Evolutionary conservation across 2,113 vertebrate species (phyloP).

Genomic region (Albula goreensis): DNA sequence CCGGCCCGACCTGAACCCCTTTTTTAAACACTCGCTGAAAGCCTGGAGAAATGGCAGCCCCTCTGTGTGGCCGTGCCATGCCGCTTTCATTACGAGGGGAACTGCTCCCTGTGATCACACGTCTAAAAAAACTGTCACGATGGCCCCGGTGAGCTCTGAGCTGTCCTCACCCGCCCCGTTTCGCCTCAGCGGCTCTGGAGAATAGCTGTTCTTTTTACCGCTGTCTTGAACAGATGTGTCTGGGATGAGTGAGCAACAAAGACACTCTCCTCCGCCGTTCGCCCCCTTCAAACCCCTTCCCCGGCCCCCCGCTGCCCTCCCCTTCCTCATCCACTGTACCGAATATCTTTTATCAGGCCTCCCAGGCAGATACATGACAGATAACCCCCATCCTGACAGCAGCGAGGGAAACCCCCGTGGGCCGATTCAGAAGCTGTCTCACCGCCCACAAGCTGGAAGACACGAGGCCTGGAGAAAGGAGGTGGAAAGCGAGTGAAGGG

Average conservation of each 20-base stretch:
- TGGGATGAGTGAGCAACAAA: constrained; percentile 18
- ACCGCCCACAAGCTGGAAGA: neutral
- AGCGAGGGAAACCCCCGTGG: neutral
- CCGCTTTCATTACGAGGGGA: neutral
- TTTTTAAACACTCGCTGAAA: neutral
- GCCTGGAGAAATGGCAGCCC: neutral
- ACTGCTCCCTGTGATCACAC: neutral
- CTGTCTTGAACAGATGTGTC: neutral
- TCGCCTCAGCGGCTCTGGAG: neutral
- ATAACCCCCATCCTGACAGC: neutral
- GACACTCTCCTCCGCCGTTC: neutral
- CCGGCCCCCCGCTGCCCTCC: neutral
- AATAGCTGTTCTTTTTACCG: neutral
- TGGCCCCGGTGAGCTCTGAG: neutral
- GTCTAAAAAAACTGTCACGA: neutral
- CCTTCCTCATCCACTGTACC: neutral
- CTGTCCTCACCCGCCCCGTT: neutral
- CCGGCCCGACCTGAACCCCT: neutral
- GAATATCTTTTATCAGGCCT: constrained; percentile 15
- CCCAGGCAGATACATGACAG: neutral
- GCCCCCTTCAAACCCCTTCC: neutral
- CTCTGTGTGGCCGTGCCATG: neutral
- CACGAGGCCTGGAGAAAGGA: neutral
- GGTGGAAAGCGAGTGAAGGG: neutral
- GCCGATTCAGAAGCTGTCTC: neutral